These are phyloP conservation scores for Dryococelus australis DNA, from an alignment of 2,888 invertebrate genomes.

Conservation along the genomic window DNA sequence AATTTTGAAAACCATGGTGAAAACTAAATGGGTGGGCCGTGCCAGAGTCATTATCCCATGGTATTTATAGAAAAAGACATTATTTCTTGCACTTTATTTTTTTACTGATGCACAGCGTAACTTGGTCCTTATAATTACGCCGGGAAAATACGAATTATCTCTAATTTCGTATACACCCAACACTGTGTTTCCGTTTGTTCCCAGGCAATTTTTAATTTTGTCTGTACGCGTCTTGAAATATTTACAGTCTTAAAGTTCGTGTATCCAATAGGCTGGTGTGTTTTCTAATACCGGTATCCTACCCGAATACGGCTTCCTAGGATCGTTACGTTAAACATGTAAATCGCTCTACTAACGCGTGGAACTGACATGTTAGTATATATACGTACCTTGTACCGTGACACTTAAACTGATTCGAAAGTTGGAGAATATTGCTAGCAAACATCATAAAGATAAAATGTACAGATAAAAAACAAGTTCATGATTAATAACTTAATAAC, in stretches of 20 bases:
- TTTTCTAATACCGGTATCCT: background rate
- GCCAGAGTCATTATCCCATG: conserved; percentile 3
- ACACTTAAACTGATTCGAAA: too few species aligned
- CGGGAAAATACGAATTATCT: background rate
- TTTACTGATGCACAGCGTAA: background rate
- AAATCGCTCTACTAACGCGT: too few species aligned
- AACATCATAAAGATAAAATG: too few species aligned
- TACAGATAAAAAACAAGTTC: too few species aligned
- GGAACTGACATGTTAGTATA: too few species aligned
- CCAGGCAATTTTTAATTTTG: background rate
- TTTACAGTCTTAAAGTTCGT: background rate
- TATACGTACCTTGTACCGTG: too few species aligned
- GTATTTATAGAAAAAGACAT: conserved; percentile 3
- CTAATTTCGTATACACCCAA: conserved; percentile 1
- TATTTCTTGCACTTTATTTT: background rate
- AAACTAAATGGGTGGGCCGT: conserved; percentile 16
- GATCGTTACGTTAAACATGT: too few species aligned
- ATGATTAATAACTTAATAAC: too few species aligned
- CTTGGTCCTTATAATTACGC: background rate
- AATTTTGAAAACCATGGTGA: conserved; percentile 16
- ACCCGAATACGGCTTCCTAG: too few species aligned
- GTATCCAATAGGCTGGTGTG: background rate
- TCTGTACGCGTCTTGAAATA: background rate
- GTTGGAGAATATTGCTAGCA: too few species aligned
- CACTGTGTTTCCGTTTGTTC: background rate